Percentiles rank a stretch among this genome's conserved stretches.
These are phyloP conservation scores for Diploscapter pachys DNA, from an alignment of 1,140 invertebrate species.

Conservation along the genomic window DNA sequence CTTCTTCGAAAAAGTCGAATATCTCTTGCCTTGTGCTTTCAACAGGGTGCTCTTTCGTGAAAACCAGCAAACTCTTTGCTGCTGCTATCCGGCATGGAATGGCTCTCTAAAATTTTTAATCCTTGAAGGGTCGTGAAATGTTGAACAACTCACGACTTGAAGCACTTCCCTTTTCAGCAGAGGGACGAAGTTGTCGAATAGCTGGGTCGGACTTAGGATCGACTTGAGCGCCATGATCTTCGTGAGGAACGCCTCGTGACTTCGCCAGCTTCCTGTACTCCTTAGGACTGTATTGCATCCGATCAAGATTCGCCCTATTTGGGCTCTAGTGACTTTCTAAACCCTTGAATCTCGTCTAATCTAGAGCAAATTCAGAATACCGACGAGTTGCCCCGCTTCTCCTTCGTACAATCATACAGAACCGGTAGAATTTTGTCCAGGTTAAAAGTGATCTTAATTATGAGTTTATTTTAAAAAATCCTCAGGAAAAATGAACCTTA, in stretches of 20 bases:
- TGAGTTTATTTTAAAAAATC: too few species aligned
- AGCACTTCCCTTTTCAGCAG: slow-evolving; percentile 54
- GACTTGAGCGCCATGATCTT: slow-evolving; percentile 41
- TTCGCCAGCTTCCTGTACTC: slow-evolving; percentile 51
- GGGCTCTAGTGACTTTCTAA: slow-evolving; percentile 39
- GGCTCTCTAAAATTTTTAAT: slow-evolving; percentile 58
- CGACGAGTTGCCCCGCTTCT: slow-evolving; percentile 18
- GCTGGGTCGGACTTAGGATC: slow-evolving; percentile 37
- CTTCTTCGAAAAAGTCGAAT: slow-evolving; percentile 57
- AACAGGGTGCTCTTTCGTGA: slow-evolving; percentile 59
- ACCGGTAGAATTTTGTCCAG: slow-evolving; percentile 42
- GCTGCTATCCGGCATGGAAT: slow-evolving; percentile 62
- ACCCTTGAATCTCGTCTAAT: slow-evolving; percentile 6
- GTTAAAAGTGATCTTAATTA: slow-evolving; percentile 36
- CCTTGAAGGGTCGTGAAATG: background rate
- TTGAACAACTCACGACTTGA: slow-evolving; percentile 22
- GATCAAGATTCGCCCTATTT: slow-evolving; percentile 50
- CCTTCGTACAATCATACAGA: slow-evolving; percentile 37
- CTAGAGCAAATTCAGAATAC: background rate
- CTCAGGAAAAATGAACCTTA: slow-evolving; percentile 7
- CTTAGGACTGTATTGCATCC: slow-evolving; percentile 51
- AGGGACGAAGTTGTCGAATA: slow-evolving; percentile 48
- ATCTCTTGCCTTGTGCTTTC: slow-evolving; percentile 59
- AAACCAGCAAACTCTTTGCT: slow-evolving; percentile 57
- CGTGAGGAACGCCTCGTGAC: slow-evolving; percentile 51